Percentiles rank a stretch among this genome's conserved stretches.
These are phyloP conservation scores for Notarius quadriscutis DNA, from an alignment of 2,113 vertebrate species.

Conservation along the genomic window DNA sequence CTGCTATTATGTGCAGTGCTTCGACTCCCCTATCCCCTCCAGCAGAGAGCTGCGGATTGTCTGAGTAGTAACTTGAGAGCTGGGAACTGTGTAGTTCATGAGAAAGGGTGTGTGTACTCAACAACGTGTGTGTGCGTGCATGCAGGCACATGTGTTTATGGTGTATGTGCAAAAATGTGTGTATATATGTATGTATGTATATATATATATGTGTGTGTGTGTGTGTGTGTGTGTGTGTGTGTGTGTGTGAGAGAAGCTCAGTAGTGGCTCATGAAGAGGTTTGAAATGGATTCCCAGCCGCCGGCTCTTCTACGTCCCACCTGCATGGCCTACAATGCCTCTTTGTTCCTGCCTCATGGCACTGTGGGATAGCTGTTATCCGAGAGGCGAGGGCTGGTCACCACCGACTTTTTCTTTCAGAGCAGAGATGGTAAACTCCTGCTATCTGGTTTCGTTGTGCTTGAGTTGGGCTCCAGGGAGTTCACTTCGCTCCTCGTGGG, in stretches of 20 bases:
- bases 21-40: slow-evolving; percentile 40
- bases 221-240: neutral
- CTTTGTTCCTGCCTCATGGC: slow-evolving; percentile 67
- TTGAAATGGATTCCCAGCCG: slow-evolving; percentile 57
- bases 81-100: slow-evolving; percentile 48
- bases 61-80: slow-evolving; percentile 51
- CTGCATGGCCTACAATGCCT: slow-evolving; percentile 67
- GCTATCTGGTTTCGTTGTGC: slow-evolving; percentile 49
- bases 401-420: slow-evolving; percentile 55
- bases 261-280: slow-evolving; percentile 46
- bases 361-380: slow-evolving; percentile 69
- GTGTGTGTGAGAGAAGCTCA: slow-evolving; percentile 14
- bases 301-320: slow-evolving; percentile 63
- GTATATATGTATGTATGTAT: too few species aligned
- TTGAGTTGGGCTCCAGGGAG: slow-evolving; percentile 43
- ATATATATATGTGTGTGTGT: neutral
- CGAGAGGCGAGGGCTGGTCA: slow-evolving; percentile 67
- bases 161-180: slow-evolving; percentile 17
- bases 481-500: slow-evolving; percentile 18
- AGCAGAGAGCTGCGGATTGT: slow-evolving; percentile 53
- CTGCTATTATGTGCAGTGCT: slow-evolving; percentile 33
- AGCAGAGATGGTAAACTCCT: slow-evolving; percentile 52
- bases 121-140: slow-evolving; percentile 18
- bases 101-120: slow-evolving; percentile 57
- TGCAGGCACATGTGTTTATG: slow-evolving; percentile 29